Percentiles rank a stretch among this genome's conserved stretches.
Conservation (phyloP, 2,113 vertebrate genomes). For the Ellobius talpinus region DNA sequence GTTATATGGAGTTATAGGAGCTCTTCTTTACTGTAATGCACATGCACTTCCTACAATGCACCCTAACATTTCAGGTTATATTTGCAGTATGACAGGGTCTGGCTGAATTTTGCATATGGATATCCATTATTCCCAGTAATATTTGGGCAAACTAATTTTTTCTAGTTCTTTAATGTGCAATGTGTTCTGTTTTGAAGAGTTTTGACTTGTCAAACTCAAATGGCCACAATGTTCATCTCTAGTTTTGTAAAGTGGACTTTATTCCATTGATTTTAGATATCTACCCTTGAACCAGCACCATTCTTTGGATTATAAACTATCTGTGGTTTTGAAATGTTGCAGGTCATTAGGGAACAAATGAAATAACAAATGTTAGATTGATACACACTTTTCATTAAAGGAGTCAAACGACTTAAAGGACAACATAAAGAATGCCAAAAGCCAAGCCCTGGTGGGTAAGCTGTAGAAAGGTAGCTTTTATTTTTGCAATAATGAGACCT, state of each 20-base stretch:
- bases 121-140: not conserved
- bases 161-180: not conserved
- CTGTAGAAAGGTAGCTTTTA: not conserved
- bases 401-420: not conserved
- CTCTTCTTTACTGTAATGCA: not conserved
- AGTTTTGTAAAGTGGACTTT: not conserved
- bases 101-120: not conserved
- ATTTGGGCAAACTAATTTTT: not conserved
- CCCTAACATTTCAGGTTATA: not conserved
- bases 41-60: not conserved
- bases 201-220: not conserved
- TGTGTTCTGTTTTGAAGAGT: not conserved
- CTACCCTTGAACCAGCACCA: not conserved
- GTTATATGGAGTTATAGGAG: not conserved
- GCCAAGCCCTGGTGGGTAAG: not conserved
- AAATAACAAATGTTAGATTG: not conserved
- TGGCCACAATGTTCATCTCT: not conserved
- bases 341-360: not conserved
- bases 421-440: not conserved
- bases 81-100: not conserved
- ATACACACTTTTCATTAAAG: not conserved
- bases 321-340: not conserved
- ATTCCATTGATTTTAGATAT: not conserved
- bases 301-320: not conserved
- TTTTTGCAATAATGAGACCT: not conserved